Percentiles rank a stretch among this genome's conserved stretches.
phyloP scores from a whole-genome alignment of 2,113 vertebrate species.

The Psammodynastes pulverulentus region DNA sequence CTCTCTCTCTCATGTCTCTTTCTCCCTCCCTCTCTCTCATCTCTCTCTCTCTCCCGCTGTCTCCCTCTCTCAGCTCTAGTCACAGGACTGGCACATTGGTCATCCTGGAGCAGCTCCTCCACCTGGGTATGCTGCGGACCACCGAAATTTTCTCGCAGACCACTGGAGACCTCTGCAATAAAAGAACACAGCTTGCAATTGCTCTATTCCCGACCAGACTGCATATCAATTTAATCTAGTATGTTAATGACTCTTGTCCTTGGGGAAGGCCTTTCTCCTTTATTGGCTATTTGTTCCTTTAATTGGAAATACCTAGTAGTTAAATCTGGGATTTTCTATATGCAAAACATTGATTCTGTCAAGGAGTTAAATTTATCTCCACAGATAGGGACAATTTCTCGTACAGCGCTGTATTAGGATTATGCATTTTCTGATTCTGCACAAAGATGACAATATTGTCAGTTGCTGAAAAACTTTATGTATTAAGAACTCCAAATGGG shows the following conservation, averaged over 20 bases:
- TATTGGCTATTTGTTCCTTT: neutral
- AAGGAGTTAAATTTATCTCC: neutral
- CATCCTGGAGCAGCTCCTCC: too few relatives aligned
- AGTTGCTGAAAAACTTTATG: neutral
- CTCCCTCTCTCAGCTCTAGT: too few relatives aligned
- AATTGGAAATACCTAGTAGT: neutral
- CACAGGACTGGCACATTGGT: too few relatives aligned
- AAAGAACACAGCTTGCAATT: neutral
- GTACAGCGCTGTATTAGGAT: neutral
- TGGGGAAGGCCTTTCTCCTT: neutral
- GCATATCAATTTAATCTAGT: neutral
- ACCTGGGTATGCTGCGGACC: too few relatives aligned
- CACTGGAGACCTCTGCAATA: too few relatives aligned
- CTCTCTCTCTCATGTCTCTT: too few relatives aligned
- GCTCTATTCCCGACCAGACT: too few relatives aligned
- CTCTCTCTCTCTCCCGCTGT: too few relatives aligned
- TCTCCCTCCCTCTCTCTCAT: too few relatives aligned
- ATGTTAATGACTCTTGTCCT: neutral
- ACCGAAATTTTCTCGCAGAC: too few relatives aligned
- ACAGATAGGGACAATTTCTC: neutral
- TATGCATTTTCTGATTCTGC: neutral
- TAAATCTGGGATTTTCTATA: neutral
- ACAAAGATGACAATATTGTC: neutral
- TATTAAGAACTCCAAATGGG: neutral
- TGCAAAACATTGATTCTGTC: neutral